A percentile compares a stretch with the other conserved stretches of the same genome.
Evolutionary conservation across 2,113 vertebrate genomes (phyloP).

Genomic region (Butorides virescens): DNA sequence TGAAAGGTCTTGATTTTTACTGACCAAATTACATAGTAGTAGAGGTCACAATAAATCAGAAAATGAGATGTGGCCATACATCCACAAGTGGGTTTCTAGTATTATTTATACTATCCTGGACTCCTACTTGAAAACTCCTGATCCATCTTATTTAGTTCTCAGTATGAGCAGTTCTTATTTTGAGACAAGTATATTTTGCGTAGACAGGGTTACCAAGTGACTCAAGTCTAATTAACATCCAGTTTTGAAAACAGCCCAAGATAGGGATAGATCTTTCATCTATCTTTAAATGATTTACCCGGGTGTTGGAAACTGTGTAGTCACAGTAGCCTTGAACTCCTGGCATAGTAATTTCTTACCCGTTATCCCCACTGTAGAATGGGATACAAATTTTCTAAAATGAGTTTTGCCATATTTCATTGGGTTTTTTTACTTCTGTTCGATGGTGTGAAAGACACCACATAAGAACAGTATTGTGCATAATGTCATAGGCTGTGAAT

Average conservation of each 20-base stretch:
- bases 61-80: neutral
- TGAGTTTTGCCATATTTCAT: neutral
- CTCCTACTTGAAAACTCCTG: neutral
- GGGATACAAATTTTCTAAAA: neutral
- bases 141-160: neutral
- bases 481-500: neutral
- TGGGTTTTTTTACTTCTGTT: neutral
- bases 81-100: neutral
- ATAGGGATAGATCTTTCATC: neutral
- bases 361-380: neutral
- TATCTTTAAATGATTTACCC: neutral
- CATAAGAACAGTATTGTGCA: neutral
- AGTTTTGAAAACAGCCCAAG: neutral
- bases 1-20: neutral
- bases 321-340: neutral
- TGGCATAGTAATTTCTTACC: neutral
- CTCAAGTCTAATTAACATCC: neutral
- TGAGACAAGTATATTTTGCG: neutral
- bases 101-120: neutral
- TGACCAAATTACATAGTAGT: neutral
- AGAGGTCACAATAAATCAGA: neutral
- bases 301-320: neutral
- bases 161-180: neutral
- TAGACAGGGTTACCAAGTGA: neutral
- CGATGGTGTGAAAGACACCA: neutral